Evolutionary conservation across 2,113 vertebrate genomes (phyloP), one percentile per base, ranked within the genome.

Genomic region (Nymphicus hollandicus): DNA sequence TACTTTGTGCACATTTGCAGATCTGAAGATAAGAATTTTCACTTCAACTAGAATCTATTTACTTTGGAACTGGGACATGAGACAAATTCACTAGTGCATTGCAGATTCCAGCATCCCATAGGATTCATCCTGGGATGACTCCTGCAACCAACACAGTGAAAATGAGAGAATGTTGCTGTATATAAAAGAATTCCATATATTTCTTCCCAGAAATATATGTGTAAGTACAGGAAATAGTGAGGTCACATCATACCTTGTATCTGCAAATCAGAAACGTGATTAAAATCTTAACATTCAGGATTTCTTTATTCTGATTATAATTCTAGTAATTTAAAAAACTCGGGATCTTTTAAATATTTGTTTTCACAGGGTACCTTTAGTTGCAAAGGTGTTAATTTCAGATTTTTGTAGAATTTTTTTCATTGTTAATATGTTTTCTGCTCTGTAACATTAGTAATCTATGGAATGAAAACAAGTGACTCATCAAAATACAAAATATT

Each of bases 401-500:
- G 11, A 13, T 66, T 77, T 44, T 66, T 74, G 4, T 4, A 5
- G 4, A 19, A 8, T 39, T 55, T 64, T 79, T 56, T 72, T 76
- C 13, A 60, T 47, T 5, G 0, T 63, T 64, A 17, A 33, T 70
- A 2, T 65, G 6, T 23, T 80, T 63, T 89, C 52, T 84, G 8
- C 11, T 70, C 27, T 81, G 15, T 65, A 39, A 31, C 3, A 69
- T 89, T 31, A 53, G 29, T 33, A 50, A 35, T 19, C 17, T 69
- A 37, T n/a, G 49, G 24, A 85, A 76, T 47, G 29, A 64, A 85
- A 81, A 43, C 2, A 50, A 91, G 17, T 70, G 9, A 11, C 4
- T 80, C 14, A 35, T 53, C 23, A 94, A 95, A 93, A 64, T 72
- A 58, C 2, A 96, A 91, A 95, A 84, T 71, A 93, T 73, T 55